Base-by-base conservation (phyloP, 2,888 invertebrate species). In the Cantharis flavilabris region DNA sequence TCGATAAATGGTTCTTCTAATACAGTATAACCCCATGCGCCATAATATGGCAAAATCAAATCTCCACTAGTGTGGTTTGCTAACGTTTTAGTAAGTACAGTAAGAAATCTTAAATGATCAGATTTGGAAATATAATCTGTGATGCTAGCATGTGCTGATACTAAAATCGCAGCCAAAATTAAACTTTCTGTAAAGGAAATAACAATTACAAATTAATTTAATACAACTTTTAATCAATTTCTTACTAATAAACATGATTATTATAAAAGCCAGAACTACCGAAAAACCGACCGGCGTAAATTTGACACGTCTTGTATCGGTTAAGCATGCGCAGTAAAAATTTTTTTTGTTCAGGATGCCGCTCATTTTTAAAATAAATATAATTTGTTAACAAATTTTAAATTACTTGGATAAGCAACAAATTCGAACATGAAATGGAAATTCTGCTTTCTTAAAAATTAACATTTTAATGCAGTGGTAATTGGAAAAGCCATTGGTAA, bases 11-110 rank as follows among this genome's bases (percentile, higher is more conserved):
- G 87, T 81, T 91, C 91, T 82, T 92, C 93, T 1, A 96, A 89
- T 69, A 93, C 88, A 82, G 92, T 92, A 75, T 94, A 91, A 69
- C 96, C 97, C 73, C 93, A 90, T 0, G 94, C 90, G 3, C 95
- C 93, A 89, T 94, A 94, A 86, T 96, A 94, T 30, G 94, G 87
- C 4, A 92, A 88, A 73, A 92, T 88, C 69, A 94, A 84, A 86
- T 96, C 95, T 81, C 90, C 85, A n/a, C 80, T 81, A 69, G 85
- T 83, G 14, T 82, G 72, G 64, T 82, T 83, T 62, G 86, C 78
- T n/a, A 86, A 84, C 67, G 83, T 85, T 28, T 80, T 82, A 11
- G 79, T 81, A 30, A 88, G 81, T 20, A 85, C 83, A 73, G 84
- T 81, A 62, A 86, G 30, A 67, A 88, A 85, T 80, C 86, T 86